Conservation (phyloP, 2,113 vertebrate species). For the Pitta sordida region DNA sequence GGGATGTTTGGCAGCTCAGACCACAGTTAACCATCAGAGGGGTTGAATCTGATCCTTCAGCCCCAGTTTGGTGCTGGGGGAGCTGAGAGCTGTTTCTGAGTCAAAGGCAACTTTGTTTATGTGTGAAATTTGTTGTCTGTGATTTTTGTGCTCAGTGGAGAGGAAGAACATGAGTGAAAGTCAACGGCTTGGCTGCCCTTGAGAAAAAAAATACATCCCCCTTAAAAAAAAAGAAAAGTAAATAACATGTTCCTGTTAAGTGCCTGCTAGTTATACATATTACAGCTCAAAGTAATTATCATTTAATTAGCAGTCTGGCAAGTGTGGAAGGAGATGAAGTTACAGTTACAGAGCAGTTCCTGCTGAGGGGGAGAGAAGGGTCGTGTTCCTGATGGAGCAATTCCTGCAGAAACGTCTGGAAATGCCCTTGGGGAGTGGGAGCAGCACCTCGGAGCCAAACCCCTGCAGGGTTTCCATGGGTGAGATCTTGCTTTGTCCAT, state of each 20-base stretch:
- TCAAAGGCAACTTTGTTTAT: neutral
- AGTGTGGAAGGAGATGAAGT: neutral
- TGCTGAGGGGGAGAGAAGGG: neutral
- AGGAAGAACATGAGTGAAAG: neutral
- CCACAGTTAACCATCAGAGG: no score
- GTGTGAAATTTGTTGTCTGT: neutral
- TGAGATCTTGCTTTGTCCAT: fast-evolving
- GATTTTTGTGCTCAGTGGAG: neutral
- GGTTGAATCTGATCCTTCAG: neutral
- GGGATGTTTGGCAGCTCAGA: neutral
- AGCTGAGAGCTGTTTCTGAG: neutral
- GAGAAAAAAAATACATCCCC: neutral
- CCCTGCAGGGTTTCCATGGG: neutral
- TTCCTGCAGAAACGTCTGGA: neutral
- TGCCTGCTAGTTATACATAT: slow-evolving; percentile 41
- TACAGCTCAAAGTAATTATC: slow-evolving; percentile 47
- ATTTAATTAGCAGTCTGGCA: slow-evolving; percentile 45
- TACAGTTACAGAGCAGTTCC: neutral
- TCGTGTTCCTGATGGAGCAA: neutral
- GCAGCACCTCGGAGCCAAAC: fast-evolving
- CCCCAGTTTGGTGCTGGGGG: neutral
- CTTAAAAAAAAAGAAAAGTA: slow-evolving; percentile 21
- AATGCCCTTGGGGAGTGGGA: fast-evolving
- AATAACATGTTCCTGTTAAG: slow-evolving; percentile 16
- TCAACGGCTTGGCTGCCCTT: neutral